Percentiles rank a stretch among this genome's conserved stretches.
phyloP scores from a whole-genome alignment of 2,113 vertebrate genomes.

The Odocoileus hemionus region DNA sequence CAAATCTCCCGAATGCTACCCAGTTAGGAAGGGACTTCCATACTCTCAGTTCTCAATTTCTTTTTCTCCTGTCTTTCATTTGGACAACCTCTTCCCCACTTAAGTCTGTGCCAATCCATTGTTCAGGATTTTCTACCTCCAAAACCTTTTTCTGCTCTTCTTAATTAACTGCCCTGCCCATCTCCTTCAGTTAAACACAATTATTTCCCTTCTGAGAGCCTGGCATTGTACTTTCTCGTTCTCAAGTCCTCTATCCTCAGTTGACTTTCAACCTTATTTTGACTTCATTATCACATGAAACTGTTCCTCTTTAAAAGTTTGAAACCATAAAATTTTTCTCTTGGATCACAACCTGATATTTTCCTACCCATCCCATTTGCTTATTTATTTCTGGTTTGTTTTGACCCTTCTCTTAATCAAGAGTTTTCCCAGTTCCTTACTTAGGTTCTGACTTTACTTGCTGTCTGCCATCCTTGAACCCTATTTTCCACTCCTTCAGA shows the following conservation, averaged over 20 bases:
- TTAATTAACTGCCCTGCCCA: neutral
- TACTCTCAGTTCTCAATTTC: neutral
- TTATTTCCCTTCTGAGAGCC: neutral
- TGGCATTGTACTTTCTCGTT: neutral
- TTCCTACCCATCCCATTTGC: neutral
- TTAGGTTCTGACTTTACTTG: neutral
- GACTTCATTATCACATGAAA: neutral
- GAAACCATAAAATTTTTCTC: neutral
- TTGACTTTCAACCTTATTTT: neutral
- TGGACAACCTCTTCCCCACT: neutral
- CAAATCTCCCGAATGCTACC: neutral
- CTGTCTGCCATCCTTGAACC: neutral
- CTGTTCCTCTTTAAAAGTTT: neutral
- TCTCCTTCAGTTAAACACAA: neutral
- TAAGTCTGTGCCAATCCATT: neutral
- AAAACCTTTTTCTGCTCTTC: neutral
- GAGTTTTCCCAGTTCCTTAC: neutral
- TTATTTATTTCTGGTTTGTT: neutral
- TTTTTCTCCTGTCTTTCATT: neutral
- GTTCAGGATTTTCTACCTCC: neutral
- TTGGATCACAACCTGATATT: neutral
- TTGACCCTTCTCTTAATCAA: neutral
- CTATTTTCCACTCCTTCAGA: neutral
- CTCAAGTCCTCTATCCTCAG: neutral
- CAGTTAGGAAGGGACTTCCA: neutral